Base-by-base conservation (phyloP, 2,113 vertebrate species). In the Neotoma lepida region DNA sequence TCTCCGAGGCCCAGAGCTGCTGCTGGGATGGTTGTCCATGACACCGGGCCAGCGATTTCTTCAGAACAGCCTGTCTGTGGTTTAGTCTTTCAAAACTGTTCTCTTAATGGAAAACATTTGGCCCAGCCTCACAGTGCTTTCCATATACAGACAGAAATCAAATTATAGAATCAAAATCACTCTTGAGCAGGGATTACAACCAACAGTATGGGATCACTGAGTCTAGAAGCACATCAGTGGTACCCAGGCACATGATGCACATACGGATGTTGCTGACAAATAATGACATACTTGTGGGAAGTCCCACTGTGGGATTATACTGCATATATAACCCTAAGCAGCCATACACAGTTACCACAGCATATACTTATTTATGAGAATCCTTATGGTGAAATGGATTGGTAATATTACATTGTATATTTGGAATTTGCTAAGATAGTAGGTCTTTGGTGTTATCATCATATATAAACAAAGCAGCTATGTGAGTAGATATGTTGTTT, bases 101-200 rank as follows among this genome's bases (percentile, higher is more conserved):
- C 70, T 96, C 56, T 77, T 96, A 92, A 96, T 30, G 90, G 96
- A 94, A 97, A 97, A 85, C 5, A 26, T 49, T 95, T 97, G 97
- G 96, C 91, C 49, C 74, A 82, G 58, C 15, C 88, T 91, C 64
- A 58, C 51, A 49, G 70, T 44, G 89, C 86, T 97, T 97, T 94
- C 88, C 90, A 93, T 41, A 92, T 56, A 58, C 85, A 91, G 89
- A 66, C 82, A 95, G 85, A 94, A 73, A 93, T 77, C 35, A 73
- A 56, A 80, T 89, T 88, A 77, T 63, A 92, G 70, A 88, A 76
- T 89, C 70, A 85, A 94, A 94, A 87, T 91, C 76, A 95, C 58
- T 68, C 58, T 81, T 68, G 80, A 90, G 76, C 66, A 89, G 17
- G 35, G 71, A 44, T 95, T 89, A 85, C 80, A 70, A 61, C 49